Evolutionary conservation across 2,113 vertebrate genomes (phyloP).

Genomic region (Malurus cyaneus): DNA sequence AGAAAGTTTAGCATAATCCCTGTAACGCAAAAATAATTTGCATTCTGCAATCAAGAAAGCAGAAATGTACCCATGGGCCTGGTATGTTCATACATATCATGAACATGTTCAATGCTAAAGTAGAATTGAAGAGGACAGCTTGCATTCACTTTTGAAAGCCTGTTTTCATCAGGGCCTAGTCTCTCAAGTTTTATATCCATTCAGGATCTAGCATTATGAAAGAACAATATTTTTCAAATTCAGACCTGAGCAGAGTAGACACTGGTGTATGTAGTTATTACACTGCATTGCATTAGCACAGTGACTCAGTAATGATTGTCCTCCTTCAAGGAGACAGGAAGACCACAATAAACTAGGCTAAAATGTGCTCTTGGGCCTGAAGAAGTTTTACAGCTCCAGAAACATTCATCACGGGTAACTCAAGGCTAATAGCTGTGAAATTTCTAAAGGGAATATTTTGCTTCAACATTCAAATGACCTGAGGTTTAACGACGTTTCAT

Average conservation of each 20-base stretch:
- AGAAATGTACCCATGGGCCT: neutral
- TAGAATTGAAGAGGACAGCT: neutral
- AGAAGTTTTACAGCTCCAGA: constrained; percentile 20
- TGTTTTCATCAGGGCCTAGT: neutral
- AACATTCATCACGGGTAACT: constrained; percentile 25
- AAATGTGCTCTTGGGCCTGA: constrained; percentile 39
- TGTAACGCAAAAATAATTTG: neutral
- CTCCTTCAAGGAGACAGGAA: constrained; percentile 9
- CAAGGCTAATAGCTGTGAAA: constrained; percentile 49
- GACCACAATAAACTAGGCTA: constrained; percentile 23
- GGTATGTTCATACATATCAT: neutral
- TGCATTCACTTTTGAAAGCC: neutral
- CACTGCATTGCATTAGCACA: neutral
- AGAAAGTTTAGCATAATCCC: neutral
- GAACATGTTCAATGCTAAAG: neutral
- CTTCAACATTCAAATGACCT: constrained; percentile 54
- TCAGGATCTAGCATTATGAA: neutral
- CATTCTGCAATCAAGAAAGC: neutral
- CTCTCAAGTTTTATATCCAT: neutral
- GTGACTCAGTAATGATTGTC: neutral
- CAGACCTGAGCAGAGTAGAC: neutral
- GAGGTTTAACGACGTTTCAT: constrained; percentile 2
- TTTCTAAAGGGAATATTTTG: constrained; percentile 53
- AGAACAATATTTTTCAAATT: neutral
- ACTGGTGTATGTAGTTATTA: neutral